Percentiles rank a stretch among this genome's conserved stretches.
Conservation (phyloP, 2,888 invertebrate species). For the Theristus sp. region DNA sequence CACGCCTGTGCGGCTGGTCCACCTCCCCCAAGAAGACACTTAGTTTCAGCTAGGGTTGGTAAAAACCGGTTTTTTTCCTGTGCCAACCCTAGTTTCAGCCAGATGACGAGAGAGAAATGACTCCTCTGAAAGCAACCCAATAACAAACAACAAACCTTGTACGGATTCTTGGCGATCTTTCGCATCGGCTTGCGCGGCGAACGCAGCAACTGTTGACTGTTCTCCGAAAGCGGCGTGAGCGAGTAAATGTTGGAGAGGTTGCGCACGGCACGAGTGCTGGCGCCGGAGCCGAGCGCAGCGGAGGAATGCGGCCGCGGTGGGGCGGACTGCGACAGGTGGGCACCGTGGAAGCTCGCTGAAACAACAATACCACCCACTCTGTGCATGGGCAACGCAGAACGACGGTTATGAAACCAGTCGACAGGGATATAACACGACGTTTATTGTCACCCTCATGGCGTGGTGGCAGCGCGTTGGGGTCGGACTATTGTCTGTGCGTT, state of each 20-base stretch:
- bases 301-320: constrained; percentile 1
- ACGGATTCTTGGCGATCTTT: constrained; percentile 94
- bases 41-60: too few species aligned
- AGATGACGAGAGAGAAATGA: too few species aligned
- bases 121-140: too few species aligned
- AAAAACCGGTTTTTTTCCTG: too few species aligned
- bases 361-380: not conserved
- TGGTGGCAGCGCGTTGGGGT: too few species aligned
- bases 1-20: too few species aligned
- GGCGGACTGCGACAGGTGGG: constrained; percentile 11
- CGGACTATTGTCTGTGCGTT: too few species aligned
- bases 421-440: too few species aligned
- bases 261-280: not conserved
- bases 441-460: too few species aligned
- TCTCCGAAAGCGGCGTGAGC: constrained; percentile 78
- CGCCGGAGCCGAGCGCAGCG: not conserved
- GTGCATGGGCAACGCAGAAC: not conserved
- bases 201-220: constrained; percentile 75
- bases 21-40: too few species aligned
- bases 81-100: too few species aligned
- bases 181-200: constrained; percentile 92
- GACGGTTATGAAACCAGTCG: too few species aligned
- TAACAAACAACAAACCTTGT: constrained; percentile 61
- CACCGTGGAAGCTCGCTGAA: not conserved
- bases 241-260: constrained; percentile 50